Evolutionary conservation across 2,113 vertebrate species (phyloP), one percentile per base, ranked within the genome.

Genomic region (Tragelaphus buxtoni): DNA sequence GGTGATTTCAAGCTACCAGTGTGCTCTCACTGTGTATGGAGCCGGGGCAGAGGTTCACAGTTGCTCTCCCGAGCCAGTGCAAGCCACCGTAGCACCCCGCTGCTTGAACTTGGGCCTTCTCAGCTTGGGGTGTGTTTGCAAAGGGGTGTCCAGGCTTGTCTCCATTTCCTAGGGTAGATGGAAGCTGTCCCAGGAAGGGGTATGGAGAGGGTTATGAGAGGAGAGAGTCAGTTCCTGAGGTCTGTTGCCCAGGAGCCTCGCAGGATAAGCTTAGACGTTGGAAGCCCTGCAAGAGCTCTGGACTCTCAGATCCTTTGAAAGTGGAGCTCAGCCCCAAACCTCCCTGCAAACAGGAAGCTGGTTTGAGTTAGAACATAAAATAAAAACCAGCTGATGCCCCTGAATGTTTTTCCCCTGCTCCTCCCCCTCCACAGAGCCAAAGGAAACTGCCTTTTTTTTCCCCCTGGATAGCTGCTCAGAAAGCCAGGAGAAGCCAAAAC

Each of bases 351-450:
- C 96, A 97, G 97, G 97, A 98, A 97, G 88, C 96, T 97, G 97
- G 92, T 97, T 97, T 97, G 96, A 96, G 84, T 97, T 97, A 97
- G 96, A 96, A 97, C 97, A 96, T 96, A 97, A 98, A 98, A 98
- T 98, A 98, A 97, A 97, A 98, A 96, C 92, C 97, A 97, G 96
- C 97, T 97, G 96, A 98, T 97, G 90, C 94, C 95, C 96, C 92
- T 88, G 82, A 94, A 88, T 97, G 95, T 97, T 97, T 91, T 97
- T 79, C 65, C 87, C 86, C 61, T 96, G 76, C 84, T 94, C 90
- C 82, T 92, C 90, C 94, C 81, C 24, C 51, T 97, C 88, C 56
- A 58, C 47, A 95, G 80, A 94, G 84, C 92, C 92, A 97, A 94
- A 97, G 97, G 97, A 98, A 98, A 98, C 89, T 92, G 88, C 86